These are phyloP conservation scores for Meta bourneti DNA, from an alignment of 2,888 invertebrate species.

Conservation along the genomic window DNA sequence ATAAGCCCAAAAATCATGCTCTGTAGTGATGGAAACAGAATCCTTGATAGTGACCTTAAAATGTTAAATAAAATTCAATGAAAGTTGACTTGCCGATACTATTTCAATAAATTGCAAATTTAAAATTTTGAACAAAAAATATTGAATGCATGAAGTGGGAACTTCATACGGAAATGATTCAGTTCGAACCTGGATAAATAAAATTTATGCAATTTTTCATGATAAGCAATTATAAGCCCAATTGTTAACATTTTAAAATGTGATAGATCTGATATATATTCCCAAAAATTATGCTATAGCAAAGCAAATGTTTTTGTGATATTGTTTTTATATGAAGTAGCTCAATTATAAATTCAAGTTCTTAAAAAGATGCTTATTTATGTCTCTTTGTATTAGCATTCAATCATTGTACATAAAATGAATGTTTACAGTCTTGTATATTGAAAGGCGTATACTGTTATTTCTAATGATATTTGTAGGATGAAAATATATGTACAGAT, in stretches of 20 bases:
- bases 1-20: no score
- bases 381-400: background rate
- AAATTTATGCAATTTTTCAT: no score
- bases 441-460: constrained; percentile 28
- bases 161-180: no score
- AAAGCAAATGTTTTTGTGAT: constrained; percentile 37
- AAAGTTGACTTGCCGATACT: no score
- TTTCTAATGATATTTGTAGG: constrained; percentile 29
- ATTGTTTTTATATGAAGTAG: constrained; percentile 31
- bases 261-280: background rate
- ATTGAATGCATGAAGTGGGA: no score
- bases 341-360: constrained; percentile 28
- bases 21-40: no score
- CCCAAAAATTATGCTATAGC: background rate
- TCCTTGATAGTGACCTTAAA: no score
- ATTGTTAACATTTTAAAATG: background rate
- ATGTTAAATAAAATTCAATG: no score
- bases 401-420: constrained; percentile 35
- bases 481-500: constrained; percentile 43
- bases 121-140: no score
- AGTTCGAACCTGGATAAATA: no score
- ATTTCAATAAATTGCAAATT: no score
- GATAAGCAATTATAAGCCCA: constrained; percentile 13
- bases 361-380: constrained; percentile 3
- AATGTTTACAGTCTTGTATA: constrained; percentile 29